Conservation (phyloP, 2,888 invertebrate genomes). For the Trissolcus brochymenae region DNA sequence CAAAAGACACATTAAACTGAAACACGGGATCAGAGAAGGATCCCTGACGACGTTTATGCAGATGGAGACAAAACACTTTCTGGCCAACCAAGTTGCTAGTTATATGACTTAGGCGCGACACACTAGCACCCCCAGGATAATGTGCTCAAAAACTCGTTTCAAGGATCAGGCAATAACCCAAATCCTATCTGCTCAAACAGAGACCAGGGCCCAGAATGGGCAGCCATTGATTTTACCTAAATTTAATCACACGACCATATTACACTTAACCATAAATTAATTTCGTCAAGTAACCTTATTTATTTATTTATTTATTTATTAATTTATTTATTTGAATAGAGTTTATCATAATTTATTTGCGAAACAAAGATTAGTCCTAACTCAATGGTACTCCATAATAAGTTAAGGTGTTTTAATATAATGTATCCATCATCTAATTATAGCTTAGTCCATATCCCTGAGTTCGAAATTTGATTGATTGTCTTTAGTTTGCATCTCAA, state of each 20-base stretch:
- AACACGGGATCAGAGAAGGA: conserved; percentile 75
- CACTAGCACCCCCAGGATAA: conserved; percentile 10
- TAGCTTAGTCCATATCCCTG: conserved; percentile 7
- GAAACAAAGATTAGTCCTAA: conserved; percentile 35
- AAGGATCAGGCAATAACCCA: conserved; percentile 13
- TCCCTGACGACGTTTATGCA: conserved; percentile 71
- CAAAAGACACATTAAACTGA: conserved; percentile 77
- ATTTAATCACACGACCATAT: background rate
- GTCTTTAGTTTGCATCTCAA: conserved; percentile 1
- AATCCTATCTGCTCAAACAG: conserved; percentile 1
- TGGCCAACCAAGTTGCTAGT: conserved; percentile 71
- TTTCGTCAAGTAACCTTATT: background rate
- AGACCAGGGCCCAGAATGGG: background rate
- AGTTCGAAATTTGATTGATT: conserved; percentile 2
- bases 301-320: conserved; percentile 24
- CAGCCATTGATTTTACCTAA: background rate
- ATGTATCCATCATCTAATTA: conserved; percentile 20
- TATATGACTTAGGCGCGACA: conserved; percentile 68
- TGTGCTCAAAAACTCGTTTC: conserved; percentile 17
- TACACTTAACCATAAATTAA: background rate
- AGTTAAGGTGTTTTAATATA: conserved; percentile 35
- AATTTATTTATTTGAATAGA: conserved; percentile 45
- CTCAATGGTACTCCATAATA: conserved; percentile 9
- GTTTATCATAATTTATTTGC: conserved; percentile 36
- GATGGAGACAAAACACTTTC: conserved; percentile 67